Evolutionary conservation across 2,888 invertebrate genomes (phyloP).

Genomic region (Ornithoptera priamus): DNA sequence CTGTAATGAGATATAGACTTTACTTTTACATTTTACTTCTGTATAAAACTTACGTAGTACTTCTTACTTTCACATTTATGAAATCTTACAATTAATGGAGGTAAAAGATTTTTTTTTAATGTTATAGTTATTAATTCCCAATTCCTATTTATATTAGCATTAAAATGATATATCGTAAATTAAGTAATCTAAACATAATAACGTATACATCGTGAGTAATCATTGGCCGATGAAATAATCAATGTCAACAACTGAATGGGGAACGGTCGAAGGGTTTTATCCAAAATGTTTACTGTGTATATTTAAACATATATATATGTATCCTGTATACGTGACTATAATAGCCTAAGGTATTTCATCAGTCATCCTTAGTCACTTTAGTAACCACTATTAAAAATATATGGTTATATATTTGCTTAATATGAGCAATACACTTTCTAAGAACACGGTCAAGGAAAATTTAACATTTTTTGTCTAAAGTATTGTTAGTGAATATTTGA

Average conservation of each 20-base stretch:
- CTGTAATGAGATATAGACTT: constrained; percentile 50
- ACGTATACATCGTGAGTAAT: constrained; percentile 11
- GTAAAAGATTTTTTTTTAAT: too few relatives aligned
- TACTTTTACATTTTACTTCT: constrained; percentile 30
- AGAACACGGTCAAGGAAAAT: constrained; percentile 20
- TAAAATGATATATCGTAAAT: not conserved
- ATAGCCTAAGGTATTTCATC: not conserved
- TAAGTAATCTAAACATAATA: not conserved
- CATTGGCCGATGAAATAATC: constrained; percentile 13
- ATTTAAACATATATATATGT: too few relatives aligned
- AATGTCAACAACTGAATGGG: constrained; percentile 8
- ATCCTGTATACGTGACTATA: constrained; percentile 10
- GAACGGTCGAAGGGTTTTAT: constrained; percentile 5
- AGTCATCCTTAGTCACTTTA: constrained; percentile 13
- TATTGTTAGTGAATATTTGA: not conserved
- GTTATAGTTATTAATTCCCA: not conserved
- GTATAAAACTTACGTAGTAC: not conserved
- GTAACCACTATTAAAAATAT: not conserved
- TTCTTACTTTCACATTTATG: not conserved
- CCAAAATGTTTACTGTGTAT: not conserved
- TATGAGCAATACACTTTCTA: constrained; percentile 11
- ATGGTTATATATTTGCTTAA: constrained; percentile 4
- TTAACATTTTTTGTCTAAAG: not conserved
- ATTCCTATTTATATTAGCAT: not conserved
- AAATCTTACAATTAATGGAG: too few relatives aligned